These are phyloP conservation scores for Romanogobio albipinnatus DNA, from an alignment of 2,113 vertebrate genomes.

Conservation along the genomic window DNA sequence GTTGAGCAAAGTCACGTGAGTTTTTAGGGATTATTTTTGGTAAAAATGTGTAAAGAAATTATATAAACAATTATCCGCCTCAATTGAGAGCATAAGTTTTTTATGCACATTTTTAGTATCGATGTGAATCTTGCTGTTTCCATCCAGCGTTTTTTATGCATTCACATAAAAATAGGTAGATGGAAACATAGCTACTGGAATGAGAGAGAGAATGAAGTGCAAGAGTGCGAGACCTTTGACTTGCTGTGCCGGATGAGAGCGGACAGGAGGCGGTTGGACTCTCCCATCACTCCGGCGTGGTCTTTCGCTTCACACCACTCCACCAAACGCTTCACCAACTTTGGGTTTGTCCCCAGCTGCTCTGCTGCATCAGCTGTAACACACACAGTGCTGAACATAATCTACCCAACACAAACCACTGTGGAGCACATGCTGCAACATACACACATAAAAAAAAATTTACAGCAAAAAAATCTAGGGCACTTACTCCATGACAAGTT, in stretches of 20 bases:
- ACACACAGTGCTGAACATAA: constrained; percentile 11
- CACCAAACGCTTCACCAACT: constrained; percentile 91
- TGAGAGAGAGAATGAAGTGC: not conserved
- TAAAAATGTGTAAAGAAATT: too few species aligned
- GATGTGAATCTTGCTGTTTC: too few species aligned
- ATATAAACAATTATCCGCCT: too few species aligned
- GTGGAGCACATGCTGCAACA: not conserved
- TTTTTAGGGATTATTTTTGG: too few species aligned
- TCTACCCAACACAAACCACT: not conserved
- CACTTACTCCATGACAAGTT: too few species aligned
- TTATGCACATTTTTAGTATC: too few species aligned
- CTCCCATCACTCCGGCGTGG: constrained; percentile 97
- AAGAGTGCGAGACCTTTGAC: constrained; percentile 83
- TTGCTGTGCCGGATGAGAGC: constrained; percentile 98
- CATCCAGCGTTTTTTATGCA: too few species aligned
- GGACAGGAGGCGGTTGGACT: constrained; percentile 95
- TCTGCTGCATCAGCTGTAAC: constrained; percentile 90
- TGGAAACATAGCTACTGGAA: too few species aligned
- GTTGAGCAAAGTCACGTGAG: too few species aligned
- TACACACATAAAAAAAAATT: not conserved
- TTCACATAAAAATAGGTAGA: too few species aligned
- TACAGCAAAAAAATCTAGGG: too few species aligned
- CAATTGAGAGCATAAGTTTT: too few species aligned
- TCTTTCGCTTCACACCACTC: constrained; percentile 99
- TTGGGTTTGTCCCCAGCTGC: constrained; percentile 91